Conservation (phyloP, 2,797 vertebrate genomes). For the Xenopus petersii region DNA sequence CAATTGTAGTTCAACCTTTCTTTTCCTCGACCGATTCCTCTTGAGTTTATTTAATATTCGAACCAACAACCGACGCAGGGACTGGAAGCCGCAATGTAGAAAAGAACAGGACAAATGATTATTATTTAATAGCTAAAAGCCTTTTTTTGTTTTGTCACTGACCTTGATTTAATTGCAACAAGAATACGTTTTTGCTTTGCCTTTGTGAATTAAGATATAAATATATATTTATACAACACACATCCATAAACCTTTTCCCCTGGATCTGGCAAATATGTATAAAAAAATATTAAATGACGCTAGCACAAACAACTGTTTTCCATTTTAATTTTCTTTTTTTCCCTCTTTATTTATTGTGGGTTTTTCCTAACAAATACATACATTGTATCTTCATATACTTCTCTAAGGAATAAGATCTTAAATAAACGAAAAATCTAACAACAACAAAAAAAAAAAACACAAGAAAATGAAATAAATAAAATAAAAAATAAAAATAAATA, state of each 20-base stretch:
- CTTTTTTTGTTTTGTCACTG: conserved; percentile 57
- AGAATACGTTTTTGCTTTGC: conserved; percentile 69
- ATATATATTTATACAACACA: conserved; percentile 59
- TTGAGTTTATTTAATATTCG: conserved; percentile 19
- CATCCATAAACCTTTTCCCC: conserved; percentile 63
- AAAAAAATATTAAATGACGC: conserved; percentile 79
- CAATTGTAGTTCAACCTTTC: conserved; percentile 57
- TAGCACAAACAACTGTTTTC: conserved; percentile 74
- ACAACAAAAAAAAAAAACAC: no score
- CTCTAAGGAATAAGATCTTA: no score
- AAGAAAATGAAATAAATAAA: no score
- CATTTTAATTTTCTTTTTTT: conserved; percentile 56
- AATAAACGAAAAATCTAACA: no score
- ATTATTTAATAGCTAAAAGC: no score
- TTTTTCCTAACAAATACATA: no score
- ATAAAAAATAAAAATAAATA: no score
- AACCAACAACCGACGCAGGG: no score
- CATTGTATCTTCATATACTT: no score
- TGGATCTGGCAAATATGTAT: conserved; percentile 78
- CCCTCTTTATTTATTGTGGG: no score
- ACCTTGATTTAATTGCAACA: conserved; percentile 74
- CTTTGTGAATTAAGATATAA: conserved; percentile 66
- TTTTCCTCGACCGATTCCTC: conserved; percentile 47
- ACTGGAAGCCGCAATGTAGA: no score
- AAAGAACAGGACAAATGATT: conserved; percentile 8